Percentiles rank a stretch among this genome's conserved stretches.
These are phyloP conservation scores for Fragum whitleyi DNA, from an alignment of 2,888 invertebrate genomes.

Conservation along the genomic window DNA sequence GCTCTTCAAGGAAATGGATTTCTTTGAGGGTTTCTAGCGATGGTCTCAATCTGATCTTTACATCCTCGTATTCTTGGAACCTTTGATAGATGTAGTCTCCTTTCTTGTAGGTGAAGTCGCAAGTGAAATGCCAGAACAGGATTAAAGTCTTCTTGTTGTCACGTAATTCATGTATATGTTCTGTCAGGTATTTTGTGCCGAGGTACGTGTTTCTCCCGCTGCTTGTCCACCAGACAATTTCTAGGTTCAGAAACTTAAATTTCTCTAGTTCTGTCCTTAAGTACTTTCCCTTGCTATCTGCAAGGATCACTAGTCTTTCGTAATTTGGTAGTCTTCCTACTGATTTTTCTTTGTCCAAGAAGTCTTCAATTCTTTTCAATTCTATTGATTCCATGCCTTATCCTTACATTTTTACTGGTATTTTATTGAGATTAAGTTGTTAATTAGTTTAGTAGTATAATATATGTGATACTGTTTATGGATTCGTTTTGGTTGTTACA, in stretches of 20 bases:
- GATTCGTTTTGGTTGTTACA: neutral
- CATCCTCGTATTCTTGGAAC: neutral
- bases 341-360: conserved; percentile 1
- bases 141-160: neutral
- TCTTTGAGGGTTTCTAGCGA: neutral
- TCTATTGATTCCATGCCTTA: conserved; percentile 2
- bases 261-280: conserved; percentile 3
- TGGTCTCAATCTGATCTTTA: neutral
- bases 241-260: neutral
- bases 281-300: conserved; percentile 7
- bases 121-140: conserved; percentile 10
- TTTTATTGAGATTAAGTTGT: no score
- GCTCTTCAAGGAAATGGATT: neutral
- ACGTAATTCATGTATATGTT: neutral
- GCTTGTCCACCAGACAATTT: conserved; percentile 7
- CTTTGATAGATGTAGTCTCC: neutral
- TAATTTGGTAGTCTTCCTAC: neutral
- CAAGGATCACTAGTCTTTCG: neutral
- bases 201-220: neutral
- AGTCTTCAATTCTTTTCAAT: conserved; percentile 5
- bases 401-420: no score
- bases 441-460: no score
- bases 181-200: neutral
- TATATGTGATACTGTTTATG: no score
- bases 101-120: neutral